Evolutionary conservation across 2,113 vertebrate genomes (phyloP).

Genomic region (Tenrec ecaudatus): DNA sequence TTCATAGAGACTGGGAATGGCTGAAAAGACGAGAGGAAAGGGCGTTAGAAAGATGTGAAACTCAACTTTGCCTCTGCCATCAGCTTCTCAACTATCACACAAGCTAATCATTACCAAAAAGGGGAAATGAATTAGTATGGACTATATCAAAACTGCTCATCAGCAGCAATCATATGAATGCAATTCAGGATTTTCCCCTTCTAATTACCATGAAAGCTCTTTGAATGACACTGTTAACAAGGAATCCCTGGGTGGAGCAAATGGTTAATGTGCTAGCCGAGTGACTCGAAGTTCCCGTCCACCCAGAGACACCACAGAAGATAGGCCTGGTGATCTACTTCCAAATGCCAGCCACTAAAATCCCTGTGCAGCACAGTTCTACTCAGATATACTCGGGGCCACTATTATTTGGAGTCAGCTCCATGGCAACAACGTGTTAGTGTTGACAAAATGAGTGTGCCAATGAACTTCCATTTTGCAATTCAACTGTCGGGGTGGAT

Average conservation of each 20-base stretch:
- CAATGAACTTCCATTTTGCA: not conserved
- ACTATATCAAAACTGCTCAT: too few relatives aligned
- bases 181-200: too few relatives aligned
- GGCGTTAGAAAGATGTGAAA: not conserved
- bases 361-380: not conserved
- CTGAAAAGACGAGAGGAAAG: not conserved
- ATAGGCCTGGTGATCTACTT: too few relatives aligned
- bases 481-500: not conserved
- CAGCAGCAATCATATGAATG: too few relatives aligned
- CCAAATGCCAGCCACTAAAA: not conserved
- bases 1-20: not conserved
- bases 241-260: too few relatives aligned
- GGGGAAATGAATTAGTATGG: not conserved
- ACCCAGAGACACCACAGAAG: too few relatives aligned
- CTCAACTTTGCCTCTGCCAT: not conserved
- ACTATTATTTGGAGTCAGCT: not conserved
- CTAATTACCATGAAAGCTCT: too few relatives aligned
- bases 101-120: conserved; percentile 5
- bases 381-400: not conserved
- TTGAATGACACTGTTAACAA: too few relatives aligned
- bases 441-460: not conserved
- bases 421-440: not conserved
- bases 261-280: too few relatives aligned
- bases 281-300: too few relatives aligned
- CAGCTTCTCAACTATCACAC: not conserved